Percentiles rank a stretch among this genome's conserved stretches.
These are phyloP conservation scores for Odontothrips loti DNA, from an alignment of 2,888 invertebrate genomes.

Conservation along the genomic window DNA sequence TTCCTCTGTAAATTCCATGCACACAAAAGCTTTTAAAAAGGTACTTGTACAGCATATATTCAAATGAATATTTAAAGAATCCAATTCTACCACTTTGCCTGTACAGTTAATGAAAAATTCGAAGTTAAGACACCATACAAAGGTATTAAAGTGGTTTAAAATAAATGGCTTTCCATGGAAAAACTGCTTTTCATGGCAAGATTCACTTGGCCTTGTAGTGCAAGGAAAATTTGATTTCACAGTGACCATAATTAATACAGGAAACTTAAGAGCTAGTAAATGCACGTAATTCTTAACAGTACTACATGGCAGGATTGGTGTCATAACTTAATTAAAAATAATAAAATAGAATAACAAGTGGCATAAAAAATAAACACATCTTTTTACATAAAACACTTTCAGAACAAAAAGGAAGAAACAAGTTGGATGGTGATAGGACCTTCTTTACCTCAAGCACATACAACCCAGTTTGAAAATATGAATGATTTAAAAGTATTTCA, in stretches of 20 bases:
- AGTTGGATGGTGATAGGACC: not conserved
- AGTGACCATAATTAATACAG: not conserved
- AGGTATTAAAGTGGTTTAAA: not conserved
- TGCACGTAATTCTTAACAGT: slow-evolving; percentile 21
- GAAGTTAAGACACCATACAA: too few relatives aligned
- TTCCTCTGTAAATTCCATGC: not conserved
- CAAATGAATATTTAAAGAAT: too few relatives aligned
- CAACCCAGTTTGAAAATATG: too few relatives aligned
- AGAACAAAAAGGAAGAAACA: slow-evolving; percentile 14
- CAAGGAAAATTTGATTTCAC: not conserved
- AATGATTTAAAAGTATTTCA: too few relatives aligned
- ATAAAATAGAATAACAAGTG: slow-evolving; percentile 23
- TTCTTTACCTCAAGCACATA: too few relatives aligned
- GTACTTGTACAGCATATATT: too few relatives aligned
- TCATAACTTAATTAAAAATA: slow-evolving; percentile 21
- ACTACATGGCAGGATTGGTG: slow-evolving; percentile 24
- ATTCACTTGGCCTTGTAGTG: not conserved
- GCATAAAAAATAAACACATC: slow-evolving; percentile 19
- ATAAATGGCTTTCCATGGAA: not conserved
- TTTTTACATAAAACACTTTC: not conserved
- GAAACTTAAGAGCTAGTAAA: slow-evolving; percentile 18
- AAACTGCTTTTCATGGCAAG: not conserved
- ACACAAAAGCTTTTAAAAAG: not conserved
- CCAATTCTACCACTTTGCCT: too few relatives aligned
- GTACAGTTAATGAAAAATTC: too few relatives aligned